Percentiles rank a stretch among this genome's conserved stretches.
phyloP scores from a whole-genome alignment of 2,888 invertebrate genomes.

The Drosophila borealis region DNA sequence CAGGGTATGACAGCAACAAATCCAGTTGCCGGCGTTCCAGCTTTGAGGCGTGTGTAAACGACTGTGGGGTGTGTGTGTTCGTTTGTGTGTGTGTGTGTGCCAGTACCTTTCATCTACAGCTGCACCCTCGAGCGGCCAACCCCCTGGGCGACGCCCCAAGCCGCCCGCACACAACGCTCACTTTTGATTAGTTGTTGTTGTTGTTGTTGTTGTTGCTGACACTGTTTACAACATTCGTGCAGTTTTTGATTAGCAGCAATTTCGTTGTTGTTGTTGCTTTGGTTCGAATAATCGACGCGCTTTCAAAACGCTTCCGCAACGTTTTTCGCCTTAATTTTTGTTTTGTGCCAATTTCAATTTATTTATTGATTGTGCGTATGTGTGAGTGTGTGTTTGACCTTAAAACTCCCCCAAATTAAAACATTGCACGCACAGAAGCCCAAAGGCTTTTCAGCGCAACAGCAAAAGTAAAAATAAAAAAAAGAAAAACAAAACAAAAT shows the following conservation, averaged over 20 bases:
- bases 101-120: slow-evolving; percentile 44
- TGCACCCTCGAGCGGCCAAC: slow-evolving; percentile 23
- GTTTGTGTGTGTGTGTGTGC: slow-evolving; percentile 21
- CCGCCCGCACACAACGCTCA: slow-evolving; percentile 34
- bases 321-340: slow-evolving; percentile 26
- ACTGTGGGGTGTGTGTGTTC: neutral
- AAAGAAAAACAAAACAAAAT: slow-evolving; percentile 8
- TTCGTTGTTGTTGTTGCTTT: slow-evolving; percentile 36
- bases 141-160: slow-evolving; percentile 1
- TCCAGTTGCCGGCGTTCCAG: slow-evolving; percentile 21
- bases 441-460: neutral
- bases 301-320: slow-evolving; percentile 59
- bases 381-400: slow-evolving; percentile 24
- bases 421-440: slow-evolving; percentile 7
- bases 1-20: slow-evolving; percentile 28
- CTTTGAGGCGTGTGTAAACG: neutral
- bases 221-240: slow-evolving; percentile 66
- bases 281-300: slow-evolving; percentile 54
- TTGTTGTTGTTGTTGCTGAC: slow-evolving; percentile 31
- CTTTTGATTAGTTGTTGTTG: slow-evolving; percentile 62
- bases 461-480: slow-evolving; percentile 1
- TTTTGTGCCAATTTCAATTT: slow-evolving; percentile 49
- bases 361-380: slow-evolving; percentile 64
- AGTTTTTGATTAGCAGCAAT: slow-evolving; percentile 71
- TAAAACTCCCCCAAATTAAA: slow-evolving; percentile 42